Evolutionary conservation across 2,113 vertebrate genomes (phyloP).

Genomic region (Chamaea fasciata): DNA sequence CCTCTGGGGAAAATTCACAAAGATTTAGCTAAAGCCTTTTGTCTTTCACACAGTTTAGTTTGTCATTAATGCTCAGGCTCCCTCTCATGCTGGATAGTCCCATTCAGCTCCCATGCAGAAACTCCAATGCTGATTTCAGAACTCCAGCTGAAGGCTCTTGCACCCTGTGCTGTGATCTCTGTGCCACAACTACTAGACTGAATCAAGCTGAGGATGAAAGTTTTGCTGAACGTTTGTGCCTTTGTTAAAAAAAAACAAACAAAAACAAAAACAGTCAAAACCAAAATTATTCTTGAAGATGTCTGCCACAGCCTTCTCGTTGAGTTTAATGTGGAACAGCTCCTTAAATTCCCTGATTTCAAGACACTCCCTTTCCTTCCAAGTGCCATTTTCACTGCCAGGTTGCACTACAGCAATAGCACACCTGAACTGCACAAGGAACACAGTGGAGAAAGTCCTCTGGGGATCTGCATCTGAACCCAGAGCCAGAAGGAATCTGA

Average conservation of each 20-base stretch:
- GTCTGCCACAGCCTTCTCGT: not conserved
- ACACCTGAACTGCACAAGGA: not conserved
- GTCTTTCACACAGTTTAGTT: not conserved
- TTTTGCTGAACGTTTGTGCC: not conserved
- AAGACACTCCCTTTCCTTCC: not conserved
- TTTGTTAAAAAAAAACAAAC: not conserved
- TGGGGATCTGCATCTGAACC: not conserved
- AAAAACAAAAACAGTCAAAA: not conserved
- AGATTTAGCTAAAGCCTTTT: not conserved
- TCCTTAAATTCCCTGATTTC: not conserved
- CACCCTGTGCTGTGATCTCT: not conserved
- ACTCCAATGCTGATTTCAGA: not conserved
- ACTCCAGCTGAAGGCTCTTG: not conserved
- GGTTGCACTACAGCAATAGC: not conserved
- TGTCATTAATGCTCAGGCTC: not conserved
- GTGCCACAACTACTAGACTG: not conserved
- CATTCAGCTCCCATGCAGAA: not conserved
- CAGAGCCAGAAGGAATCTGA: not conserved
- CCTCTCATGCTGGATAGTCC: not conserved
- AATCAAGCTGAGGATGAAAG: not conserved
- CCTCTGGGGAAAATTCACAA: not conserved
- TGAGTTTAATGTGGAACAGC: not conserved
- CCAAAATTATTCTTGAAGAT: not conserved
- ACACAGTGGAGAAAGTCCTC: not conserved
- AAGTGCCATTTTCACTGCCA: not conserved